A percentile compares a stretch with the other conserved stretches of the same genome.
Evolutionary conservation across 2,797 vertebrate species (phyloP).

Genomic region (Sebastiscus albofasciatus): DNA sequence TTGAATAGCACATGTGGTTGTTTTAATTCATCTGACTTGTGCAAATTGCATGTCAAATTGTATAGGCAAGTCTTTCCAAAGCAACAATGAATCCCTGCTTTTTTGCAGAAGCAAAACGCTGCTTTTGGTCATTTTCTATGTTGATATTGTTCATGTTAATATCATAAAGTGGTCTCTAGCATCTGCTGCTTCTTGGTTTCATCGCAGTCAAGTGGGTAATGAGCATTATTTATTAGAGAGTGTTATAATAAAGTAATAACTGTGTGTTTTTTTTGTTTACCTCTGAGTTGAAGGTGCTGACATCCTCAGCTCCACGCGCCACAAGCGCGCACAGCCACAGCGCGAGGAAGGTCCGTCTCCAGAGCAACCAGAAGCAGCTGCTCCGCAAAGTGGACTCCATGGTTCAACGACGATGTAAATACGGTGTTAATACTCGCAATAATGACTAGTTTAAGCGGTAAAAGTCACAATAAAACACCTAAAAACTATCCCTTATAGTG

Average conservation of each 20-base stretch:
- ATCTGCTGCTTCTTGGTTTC: no score
- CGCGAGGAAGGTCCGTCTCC: conserved; percentile 80
- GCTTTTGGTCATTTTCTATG: no score
- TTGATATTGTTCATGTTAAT: no score
- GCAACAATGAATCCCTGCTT: no score
- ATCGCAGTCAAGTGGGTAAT: neutral
- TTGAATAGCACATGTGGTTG: no score
- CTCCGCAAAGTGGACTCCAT: conserved; percentile 73
- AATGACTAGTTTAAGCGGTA: neutral
- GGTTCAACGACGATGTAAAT: conserved; percentile 1
- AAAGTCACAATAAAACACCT: neutral
- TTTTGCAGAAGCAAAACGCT: no score
- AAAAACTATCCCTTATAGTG: neutral
- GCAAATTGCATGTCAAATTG: no score
- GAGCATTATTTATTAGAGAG: neutral
- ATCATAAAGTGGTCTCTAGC: no score
- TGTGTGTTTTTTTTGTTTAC: conserved; percentile 43
- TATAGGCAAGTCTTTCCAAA: no score
- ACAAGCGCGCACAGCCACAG: conserved; percentile 72
- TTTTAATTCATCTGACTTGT: no score
- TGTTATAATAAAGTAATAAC: no score
- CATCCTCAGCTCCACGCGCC: conserved; percentile 67
- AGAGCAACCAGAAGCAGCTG: conserved; percentile 70
- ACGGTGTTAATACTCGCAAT: neutral
- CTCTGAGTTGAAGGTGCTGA: conserved; percentile 78